These are phyloP conservation scores for Sebastes cheni DNA, from an alignment of 2,797 vertebrate genomes.

Conservation along the genomic window DNA sequence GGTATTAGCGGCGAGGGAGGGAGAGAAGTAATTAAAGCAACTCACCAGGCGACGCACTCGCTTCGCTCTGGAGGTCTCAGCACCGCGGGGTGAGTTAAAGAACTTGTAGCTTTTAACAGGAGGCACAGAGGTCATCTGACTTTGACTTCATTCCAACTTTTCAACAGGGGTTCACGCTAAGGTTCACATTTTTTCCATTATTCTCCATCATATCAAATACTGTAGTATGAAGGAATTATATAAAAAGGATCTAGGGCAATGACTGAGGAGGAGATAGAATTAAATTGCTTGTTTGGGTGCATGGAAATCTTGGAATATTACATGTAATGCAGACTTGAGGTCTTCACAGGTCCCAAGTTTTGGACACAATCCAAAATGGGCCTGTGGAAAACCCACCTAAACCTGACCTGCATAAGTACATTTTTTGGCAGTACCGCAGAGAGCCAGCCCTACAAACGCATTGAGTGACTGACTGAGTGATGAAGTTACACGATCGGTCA, in stretches of 20 bases:
- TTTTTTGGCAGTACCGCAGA: too few relatives aligned
- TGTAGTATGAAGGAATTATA: not conserved
- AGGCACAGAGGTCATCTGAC: constrained; percentile 58
- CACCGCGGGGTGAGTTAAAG: constrained; percentile 59
- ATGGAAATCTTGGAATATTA: not conserved
- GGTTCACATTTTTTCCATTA: not conserved
- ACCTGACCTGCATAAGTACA: not conserved
- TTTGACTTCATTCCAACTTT: constrained; percentile 48
- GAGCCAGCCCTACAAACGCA: too few relatives aligned
- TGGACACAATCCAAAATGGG: not conserved
- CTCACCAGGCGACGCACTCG: constrained; percentile 62
- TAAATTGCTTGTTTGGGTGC: not conserved
- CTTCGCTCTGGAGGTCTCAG: constrained; percentile 64
- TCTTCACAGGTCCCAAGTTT: not conserved
- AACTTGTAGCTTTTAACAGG: constrained; percentile 57
- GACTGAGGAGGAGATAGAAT: not conserved
- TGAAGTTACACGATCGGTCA: too few relatives aligned
- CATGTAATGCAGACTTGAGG: not conserved
- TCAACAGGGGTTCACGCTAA: constrained; percentile 23
- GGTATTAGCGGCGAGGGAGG: constrained; percentile 69
- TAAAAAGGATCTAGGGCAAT: not conserved
- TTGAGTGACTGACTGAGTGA: too few relatives aligned
- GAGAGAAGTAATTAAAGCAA: constrained; percentile 78
- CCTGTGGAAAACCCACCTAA: not conserved
- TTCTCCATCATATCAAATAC: not conserved